Percentiles rank a stretch among this genome's conserved stretches.
Conservation (phyloP, 2,113 vertebrate genomes). For the Aepyceros melampus region DNA sequence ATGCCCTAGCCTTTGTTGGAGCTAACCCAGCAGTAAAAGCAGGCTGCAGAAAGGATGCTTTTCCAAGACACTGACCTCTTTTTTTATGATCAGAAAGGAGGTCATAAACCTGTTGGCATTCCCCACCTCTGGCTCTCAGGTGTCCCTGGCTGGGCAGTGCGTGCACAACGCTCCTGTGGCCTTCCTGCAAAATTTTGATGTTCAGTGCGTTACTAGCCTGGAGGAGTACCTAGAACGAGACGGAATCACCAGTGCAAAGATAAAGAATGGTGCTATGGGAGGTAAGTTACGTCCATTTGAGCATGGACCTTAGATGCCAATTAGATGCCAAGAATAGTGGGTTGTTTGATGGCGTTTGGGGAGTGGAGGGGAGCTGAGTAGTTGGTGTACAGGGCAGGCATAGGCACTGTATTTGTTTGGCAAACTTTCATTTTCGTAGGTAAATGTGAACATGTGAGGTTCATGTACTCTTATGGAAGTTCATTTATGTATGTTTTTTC, state of each 20-base stretch:
- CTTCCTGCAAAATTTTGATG: constrained; percentile 85
- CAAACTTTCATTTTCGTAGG: neutral
- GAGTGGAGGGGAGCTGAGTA: neutral
- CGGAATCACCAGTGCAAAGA: fast-evolving
- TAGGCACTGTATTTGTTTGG: fast-evolving
- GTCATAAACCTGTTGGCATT: fast-evolving
- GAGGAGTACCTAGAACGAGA: constrained; percentile 61
- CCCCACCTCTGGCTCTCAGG: constrained; percentile 66
- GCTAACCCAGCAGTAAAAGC: neutral
- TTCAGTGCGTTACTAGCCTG: constrained; percentile 77
- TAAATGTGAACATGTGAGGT: fast-evolving
- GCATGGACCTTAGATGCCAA: neutral
- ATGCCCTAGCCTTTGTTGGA: too few species aligned
- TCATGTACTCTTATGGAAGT: neutral
- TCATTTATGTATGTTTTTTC: neutral
- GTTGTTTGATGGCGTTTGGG: neutral
- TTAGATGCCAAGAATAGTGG: neutral
- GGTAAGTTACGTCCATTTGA: constrained; percentile 54
- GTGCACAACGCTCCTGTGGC: constrained; percentile 85
- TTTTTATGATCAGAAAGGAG: neutral
- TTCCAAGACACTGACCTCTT: fast-evolving
- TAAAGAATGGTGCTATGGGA: constrained; percentile 64
- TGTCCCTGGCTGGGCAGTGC: constrained; percentile 86
- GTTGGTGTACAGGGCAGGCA: neutral
- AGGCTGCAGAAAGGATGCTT: neutral